Evolutionary conservation across 2,888 invertebrate genomes (phyloP).

Genomic region (Meghimatium bilineatum): DNA sequence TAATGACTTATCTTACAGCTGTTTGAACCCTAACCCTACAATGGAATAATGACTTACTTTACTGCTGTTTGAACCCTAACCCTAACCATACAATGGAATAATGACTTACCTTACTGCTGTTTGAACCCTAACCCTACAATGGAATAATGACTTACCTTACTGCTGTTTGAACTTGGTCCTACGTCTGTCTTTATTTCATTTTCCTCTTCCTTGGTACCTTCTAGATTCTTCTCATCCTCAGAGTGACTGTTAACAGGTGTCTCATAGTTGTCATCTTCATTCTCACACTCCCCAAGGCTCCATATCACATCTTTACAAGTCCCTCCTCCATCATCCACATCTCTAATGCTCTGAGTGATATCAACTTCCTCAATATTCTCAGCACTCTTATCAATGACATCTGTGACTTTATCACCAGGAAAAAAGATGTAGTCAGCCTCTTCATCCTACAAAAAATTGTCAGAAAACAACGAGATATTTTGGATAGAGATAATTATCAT

Average conservation of each 20-base stretch:
- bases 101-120: too few relatives aligned
- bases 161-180: background rate
- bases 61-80: too few relatives aligned
- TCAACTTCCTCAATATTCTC: slow-evolving; percentile 32
- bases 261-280: slow-evolving; percentile 41
- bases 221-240: slow-evolving; percentile 38
- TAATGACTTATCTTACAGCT: too few relatives aligned
- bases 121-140: too few relatives aligned
- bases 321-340: slow-evolving; percentile 20
- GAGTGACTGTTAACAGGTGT: slow-evolving; percentile 42
- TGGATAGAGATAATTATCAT: too few relatives aligned
- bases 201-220: slow-evolving; percentile 27
- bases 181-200: background rate
- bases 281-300: slow-evolving; percentile 22
- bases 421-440: slow-evolving; percentile 51
- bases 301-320: slow-evolving; percentile 1
- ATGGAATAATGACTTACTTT: too few relatives aligned
- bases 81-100: too few relatives aligned
- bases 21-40: too few relatives aligned
- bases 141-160: slow-evolving; percentile 17
- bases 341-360: background rate
- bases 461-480: background rate
- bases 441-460: slow-evolving; percentile 46
- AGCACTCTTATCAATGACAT: slow-evolving; percentile 6
- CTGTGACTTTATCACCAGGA: slow-evolving; percentile 39